Percentiles rank a stretch among this genome's conserved stretches.
phyloP scores from a whole-genome alignment of 2,113 vertebrate genomes.

The Atherinomorus stipes region DNA sequence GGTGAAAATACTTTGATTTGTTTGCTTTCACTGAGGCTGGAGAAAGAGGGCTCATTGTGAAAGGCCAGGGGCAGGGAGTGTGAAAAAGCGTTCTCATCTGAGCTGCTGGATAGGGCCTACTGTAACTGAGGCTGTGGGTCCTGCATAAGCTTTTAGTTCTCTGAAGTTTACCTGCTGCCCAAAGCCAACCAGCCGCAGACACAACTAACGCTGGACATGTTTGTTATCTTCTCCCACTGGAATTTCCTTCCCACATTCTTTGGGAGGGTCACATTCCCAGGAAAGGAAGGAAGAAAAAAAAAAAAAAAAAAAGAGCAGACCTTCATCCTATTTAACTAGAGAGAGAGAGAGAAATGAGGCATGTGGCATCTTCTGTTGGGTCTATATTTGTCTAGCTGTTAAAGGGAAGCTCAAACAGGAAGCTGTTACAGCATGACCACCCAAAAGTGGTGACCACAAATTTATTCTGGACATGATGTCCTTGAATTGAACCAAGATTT shows the following conservation, averaged over 20 bases:
- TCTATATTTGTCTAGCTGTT: constrained; percentile 34
- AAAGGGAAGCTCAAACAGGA: constrained; percentile 53
- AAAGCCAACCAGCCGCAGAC: constrained; percentile 49
- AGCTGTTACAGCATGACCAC: constrained; percentile 40
- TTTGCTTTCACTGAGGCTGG: constrained; percentile 58
- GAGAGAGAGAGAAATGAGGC: constrained; percentile 39
- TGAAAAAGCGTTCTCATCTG: constrained; percentile 46
- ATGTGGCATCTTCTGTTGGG: constrained; percentile 62
- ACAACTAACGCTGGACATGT: constrained; percentile 69
- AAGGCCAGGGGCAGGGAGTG: constrained; percentile 8
- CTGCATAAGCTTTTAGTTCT: constrained; percentile 46
- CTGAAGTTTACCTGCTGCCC: constrained; percentile 79
- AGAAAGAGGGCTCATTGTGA: constrained; percentile 46
- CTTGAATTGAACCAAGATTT: constrained; percentile 20
- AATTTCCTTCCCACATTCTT: constrained; percentile 82
- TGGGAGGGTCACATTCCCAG: constrained; percentile 69
- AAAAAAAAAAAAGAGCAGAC: constrained; percentile 13
- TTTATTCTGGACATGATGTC: constrained; percentile 35
- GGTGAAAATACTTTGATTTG: constrained; percentile 50
- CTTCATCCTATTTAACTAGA: constrained; percentile 34
- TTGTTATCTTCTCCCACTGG: constrained; percentile 78
- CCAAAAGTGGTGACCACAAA: constrained; percentile 43
- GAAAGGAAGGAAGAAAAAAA: constrained; percentile 21
- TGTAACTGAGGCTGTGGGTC: constrained; percentile 44
- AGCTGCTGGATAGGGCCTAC: constrained; percentile 35